phyloP scores from a whole-genome alignment of 2,888 invertebrate species.

The Seladonia tumulorum region DNA sequence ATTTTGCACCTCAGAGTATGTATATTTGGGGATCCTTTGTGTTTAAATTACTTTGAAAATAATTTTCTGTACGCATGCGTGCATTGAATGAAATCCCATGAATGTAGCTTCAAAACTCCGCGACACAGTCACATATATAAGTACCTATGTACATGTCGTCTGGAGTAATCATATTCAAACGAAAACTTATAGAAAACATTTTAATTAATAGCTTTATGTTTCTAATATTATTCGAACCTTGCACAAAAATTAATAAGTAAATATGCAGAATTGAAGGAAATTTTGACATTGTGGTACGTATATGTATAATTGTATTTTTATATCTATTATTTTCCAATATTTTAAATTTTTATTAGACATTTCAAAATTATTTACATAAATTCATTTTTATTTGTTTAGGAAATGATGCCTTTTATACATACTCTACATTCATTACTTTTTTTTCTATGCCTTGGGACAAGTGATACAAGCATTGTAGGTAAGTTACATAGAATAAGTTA shows the following conservation, averaged over 20 bases:
- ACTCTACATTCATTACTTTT: constrained; percentile 5
- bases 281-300: neutral
- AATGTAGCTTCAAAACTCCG: neutral
- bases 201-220: neutral
- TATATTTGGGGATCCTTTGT: too few relatives aligned
- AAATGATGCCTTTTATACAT: constrained; percentile 29
- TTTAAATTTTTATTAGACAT: constrained; percentile 1
- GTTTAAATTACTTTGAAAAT: neutral
- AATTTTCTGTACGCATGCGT: neutral
- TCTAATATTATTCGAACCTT: neutral
- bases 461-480: constrained; percentile 29
- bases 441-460: constrained; percentile 6
- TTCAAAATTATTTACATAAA: neutral
- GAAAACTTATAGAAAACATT: neutral
- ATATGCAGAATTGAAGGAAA: neutral
- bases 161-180: neutral
- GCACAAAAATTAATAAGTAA: neutral
- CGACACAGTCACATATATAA: neutral
- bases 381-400: neutral
- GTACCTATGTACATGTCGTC: neutral
- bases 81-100: neutral
- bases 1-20: too few relatives aligned
- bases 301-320: neutral
- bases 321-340: neutral
- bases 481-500: constrained; percentile 30